Conservation (phyloP, 2,888 invertebrate species). For the Cephus pulcher region DNA sequence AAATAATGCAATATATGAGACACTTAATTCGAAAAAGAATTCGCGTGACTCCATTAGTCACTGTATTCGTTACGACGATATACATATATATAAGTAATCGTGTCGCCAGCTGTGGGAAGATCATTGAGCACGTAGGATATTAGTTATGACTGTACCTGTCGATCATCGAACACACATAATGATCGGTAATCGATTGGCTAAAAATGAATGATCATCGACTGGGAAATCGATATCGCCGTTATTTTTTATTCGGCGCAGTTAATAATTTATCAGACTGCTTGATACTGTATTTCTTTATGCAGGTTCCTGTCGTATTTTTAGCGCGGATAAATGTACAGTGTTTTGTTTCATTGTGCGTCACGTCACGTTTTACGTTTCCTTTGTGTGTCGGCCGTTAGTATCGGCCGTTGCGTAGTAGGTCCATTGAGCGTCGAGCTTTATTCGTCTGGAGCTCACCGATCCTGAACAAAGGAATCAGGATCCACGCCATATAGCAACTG, state of each 20-base stretch:
- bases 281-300: not conserved
- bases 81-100: not conserved
- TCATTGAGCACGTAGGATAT: not conserved
- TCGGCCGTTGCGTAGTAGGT: not conserved
- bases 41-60: too few relatives aligned
- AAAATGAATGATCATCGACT: not conserved
- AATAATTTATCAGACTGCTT: too few relatives aligned
- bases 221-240: not conserved
- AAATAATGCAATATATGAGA: not conserved
- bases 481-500: not conserved
- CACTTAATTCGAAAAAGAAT: not conserved
- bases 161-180: too few relatives aligned
- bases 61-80: not conserved
- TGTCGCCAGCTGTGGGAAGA: not conserved
- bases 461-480: not conserved
- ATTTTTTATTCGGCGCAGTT: not conserved
- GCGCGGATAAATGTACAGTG: not conserved
- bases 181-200: not conserved
- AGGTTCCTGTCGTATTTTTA: not conserved
- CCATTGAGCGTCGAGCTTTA: not conserved
- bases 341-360: not conserved
- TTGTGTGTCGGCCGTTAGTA: not conserved
- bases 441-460: not conserved
- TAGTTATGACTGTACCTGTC: too few relatives aligned
- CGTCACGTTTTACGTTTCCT: not conserved